phyloP scores from a whole-genome alignment of 2,888 invertebrate genomes.

The Hedychridium roseum region DNA sequence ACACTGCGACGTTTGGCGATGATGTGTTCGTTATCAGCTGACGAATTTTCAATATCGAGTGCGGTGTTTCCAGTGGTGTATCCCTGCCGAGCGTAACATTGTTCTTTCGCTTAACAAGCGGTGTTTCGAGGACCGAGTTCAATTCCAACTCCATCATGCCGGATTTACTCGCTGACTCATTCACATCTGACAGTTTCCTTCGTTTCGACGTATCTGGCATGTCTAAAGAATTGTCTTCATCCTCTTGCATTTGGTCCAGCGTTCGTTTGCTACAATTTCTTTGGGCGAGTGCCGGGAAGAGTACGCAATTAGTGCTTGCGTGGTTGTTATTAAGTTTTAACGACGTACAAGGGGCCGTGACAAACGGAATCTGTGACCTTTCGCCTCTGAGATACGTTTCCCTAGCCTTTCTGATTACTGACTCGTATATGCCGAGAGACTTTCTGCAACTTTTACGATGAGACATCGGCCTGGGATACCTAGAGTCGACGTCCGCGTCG shows the following conservation, averaged over 20 bases:
- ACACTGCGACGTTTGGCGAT: constrained; percentile 27
- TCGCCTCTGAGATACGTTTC: constrained; percentile 51
- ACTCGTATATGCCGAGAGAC: constrained; percentile 43
- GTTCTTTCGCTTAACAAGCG: constrained; percentile 50
- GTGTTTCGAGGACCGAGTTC: constrained; percentile 48
- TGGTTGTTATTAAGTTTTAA: constrained; percentile 30
- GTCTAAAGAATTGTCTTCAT: constrained; percentile 12
- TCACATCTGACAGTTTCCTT: constrained; percentile 28
- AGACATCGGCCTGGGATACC: constrained; percentile 56
- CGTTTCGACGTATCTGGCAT: constrained; percentile 28
- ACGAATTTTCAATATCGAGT: constrained; percentile 58
- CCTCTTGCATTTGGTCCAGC: constrained; percentile 34
- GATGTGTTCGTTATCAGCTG: constrained; percentile 49
- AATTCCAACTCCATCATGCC: constrained; percentile 26
- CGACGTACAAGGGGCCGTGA: constrained; percentile 54
- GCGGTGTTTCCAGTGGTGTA: constrained; percentile 46
- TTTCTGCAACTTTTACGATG: constrained; percentile 39
- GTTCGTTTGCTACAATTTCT: constrained; percentile 42
- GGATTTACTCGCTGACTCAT: constrained; percentile 8
- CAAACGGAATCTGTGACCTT: constrained; percentile 50
- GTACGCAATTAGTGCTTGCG: constrained; percentile 37
- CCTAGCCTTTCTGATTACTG: constrained; percentile 47
- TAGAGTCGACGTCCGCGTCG: constrained; percentile 22
- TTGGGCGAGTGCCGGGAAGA: constrained; percentile 39
- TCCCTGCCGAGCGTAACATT: constrained; percentile 21